phyloP scores from a whole-genome alignment of 2,113 vertebrate species.

The Parus major region DNA sequence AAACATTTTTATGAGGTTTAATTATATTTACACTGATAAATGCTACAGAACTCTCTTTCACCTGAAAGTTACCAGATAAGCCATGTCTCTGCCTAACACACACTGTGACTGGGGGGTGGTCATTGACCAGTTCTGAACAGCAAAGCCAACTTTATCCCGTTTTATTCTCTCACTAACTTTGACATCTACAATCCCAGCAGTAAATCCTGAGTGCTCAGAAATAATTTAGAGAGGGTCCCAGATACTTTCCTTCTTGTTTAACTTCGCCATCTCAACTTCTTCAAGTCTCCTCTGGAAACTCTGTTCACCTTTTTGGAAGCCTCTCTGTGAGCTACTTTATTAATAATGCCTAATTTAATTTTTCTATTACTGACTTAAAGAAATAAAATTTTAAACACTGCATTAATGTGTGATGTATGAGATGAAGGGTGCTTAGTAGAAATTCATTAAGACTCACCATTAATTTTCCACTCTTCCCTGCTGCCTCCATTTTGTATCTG shows the following conservation, averaged over 20 bases:
- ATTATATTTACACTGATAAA: background rate
- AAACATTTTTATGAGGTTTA: background rate
- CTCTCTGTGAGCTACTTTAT: background rate
- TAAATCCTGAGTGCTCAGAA: background rate
- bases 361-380: conserved; percentile 26
- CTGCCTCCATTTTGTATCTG: background rate
- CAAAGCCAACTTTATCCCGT: background rate
- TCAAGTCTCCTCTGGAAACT: background rate
- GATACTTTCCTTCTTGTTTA: background rate
- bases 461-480: background rate
- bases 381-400: conserved; percentile 35
- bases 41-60: background rate
- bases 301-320: background rate
- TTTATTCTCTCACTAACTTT: background rate
- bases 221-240: background rate
- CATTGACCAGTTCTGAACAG: background rate
- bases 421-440: background rate
- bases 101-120: background rate
- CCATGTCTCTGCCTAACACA: fast-evolving
- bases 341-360: conserved; percentile 35
- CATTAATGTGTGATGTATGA: background rate
- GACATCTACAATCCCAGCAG: background rate
- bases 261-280: background rate
- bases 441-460: background rate
- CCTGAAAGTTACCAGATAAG: background rate